Base-by-base conservation (phyloP, 2,888 invertebrate species). In the Camponotus fellah region DNA sequence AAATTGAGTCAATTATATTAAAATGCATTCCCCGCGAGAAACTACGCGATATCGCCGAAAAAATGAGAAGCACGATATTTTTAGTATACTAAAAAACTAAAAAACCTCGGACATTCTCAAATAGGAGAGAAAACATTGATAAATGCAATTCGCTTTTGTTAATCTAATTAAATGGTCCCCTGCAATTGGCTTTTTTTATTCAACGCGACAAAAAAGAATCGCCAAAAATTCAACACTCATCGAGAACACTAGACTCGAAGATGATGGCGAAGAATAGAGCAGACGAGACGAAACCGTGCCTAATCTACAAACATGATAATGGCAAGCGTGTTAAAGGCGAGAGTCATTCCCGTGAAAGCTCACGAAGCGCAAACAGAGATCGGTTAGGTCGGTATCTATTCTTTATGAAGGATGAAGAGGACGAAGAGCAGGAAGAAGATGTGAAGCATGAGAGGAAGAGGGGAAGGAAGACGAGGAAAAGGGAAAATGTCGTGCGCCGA, bases 281-380 rank as follows among this genome's bases (percentile, higher is more conserved):
- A 37, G 76, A 37, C n/a, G 46, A 37, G 76, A 37, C n/a, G 46
- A 21, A 71, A 53, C 64, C 90, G 90, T 90, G 90, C 87, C 90
- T 89, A 90, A 90, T 90, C 89, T 90, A 65, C 64, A 46, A 46
- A 12, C 46, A 14, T 14, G 46, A 46, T 46, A 46, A 46, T 46
- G 58, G n/a, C 26, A 49, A 77, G 86, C 82, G 65, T 53, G 82
- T 85, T 68, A 85, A 80, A 88, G 86, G 83, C 68, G 74, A 82
- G 86, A 77, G 86, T 74, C 75, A 84, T 83, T 53, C 68, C 65
- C 69, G 68, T 66, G 74, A 80, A 89, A 88, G 86, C 90, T 87
- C 87, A 91, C 90, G 89, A 87, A 91, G 91, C 83, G 91, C 88
- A 91, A 91, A 91, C 91, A 91, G 86, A 81, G 79, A 89, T 85